A percentile compares a stretch with the other conserved stretches of the same genome.
Conservation (phyloP, 2,113 vertebrate genomes). For the Crypturellus undulatus region DNA sequence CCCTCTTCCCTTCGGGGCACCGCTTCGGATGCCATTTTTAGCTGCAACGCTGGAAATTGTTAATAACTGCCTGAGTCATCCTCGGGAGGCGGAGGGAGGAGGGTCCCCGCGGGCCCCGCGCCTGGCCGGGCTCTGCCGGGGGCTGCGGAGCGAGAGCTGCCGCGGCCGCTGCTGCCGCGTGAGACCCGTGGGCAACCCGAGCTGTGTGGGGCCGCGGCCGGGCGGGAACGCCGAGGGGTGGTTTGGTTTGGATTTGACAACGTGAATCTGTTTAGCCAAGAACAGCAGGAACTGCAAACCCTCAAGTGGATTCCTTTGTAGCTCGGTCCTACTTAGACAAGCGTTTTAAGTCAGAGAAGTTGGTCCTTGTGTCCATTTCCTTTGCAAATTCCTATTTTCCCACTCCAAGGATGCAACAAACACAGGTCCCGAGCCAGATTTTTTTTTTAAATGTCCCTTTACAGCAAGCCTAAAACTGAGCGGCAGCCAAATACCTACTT, state of each 20-base stretch:
- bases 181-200: no score
- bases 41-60: conserved; percentile 63
- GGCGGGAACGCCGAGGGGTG: neutral
- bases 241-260: conserved; percentile 18
- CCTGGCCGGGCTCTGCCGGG: neutral
- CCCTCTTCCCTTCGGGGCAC: conserved; percentile 17
- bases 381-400: conserved; percentile 47
- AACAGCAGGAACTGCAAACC: conserved; percentile 35
- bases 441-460: conserved; percentile 25
- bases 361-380: conserved; percentile 31
- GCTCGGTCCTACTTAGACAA: conserved; percentile 29
- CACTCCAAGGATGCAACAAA: conserved; percentile 45
- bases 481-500: conserved; percentile 52
- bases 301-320: conserved; percentile 39
- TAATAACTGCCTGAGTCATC: conserved; percentile 60
- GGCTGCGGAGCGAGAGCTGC: neutral
- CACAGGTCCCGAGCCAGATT: conserved; percentile 7
- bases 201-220: neutral
- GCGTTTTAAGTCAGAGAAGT: conserved; percentile 29
- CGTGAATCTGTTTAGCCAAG: conserved; percentile 59
- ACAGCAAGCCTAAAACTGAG: neutral
- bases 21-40: conserved; percentile 65
- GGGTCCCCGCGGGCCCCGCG: neutral
- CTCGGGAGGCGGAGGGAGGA: neutral
- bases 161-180: no score